A percentile compares a stretch with the other conserved stretches of the same genome.
Conservation (phyloP, 2,888 invertebrate genomes). For the Parnassius smintheus region DNA sequence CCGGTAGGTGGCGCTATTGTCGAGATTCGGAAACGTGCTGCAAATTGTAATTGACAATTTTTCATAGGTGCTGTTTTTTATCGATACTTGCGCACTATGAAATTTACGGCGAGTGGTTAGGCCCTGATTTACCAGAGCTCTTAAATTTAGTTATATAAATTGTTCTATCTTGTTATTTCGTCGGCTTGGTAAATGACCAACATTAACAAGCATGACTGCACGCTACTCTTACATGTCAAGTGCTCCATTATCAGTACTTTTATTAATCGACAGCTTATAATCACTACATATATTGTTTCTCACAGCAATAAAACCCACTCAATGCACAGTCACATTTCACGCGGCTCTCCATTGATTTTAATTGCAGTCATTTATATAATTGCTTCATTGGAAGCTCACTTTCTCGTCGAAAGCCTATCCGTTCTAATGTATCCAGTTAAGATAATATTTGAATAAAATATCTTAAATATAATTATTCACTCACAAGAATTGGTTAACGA, state of each 20-base stretch:
- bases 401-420: constrained; percentile 66
- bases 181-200: background rate
- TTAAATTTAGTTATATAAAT: too few species aligned
- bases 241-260: constrained; percentile 52
- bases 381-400: constrained; percentile 66
- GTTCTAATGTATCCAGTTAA: constrained; percentile 67
- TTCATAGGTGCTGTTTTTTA: background rate
- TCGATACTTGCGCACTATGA: background rate
- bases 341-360: constrained; percentile 70
- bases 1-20: too few species aligned
- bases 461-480: background rate
- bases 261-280: constrained; percentile 65
- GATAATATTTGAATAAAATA: constrained; percentile 44
- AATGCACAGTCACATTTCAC: constrained; percentile 60
- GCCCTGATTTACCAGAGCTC: too few species aligned
- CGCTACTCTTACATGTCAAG: constrained; percentile 38
- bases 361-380: constrained; percentile 74
- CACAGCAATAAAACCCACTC: constrained; percentile 68
- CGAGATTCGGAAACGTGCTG: too few species aligned
- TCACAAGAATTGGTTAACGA: constrained; percentile 43
- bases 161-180: background rate
- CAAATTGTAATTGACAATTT: too few species aligned
- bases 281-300: constrained; percentile 70
- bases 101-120: too few species aligned
- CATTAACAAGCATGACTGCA: background rate